These are phyloP conservation scores for Temnothorax rugatulus DNA, from an alignment of 2,888 invertebrate species.

Conservation along the genomic window DNA sequence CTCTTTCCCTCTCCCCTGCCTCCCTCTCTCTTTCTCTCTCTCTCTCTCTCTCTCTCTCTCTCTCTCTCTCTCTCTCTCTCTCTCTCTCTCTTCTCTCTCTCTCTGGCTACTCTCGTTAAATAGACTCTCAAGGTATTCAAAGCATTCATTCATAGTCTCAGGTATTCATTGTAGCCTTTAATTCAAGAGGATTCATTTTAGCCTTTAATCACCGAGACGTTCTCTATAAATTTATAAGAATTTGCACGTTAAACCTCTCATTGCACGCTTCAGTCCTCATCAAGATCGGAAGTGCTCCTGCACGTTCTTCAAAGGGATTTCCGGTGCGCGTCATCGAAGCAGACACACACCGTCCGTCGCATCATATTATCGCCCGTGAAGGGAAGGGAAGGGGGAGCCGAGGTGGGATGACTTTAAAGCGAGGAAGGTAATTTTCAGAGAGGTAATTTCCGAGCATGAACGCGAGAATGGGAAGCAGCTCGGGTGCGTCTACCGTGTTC, in stretches of 20 bases:
- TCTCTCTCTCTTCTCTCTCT: no score
- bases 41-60: neutral
- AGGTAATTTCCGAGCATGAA: slow-evolving; percentile 71
- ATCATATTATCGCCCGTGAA: slow-evolving; percentile 46
- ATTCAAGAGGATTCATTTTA: neutral
- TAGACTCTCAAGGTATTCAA: neutral
- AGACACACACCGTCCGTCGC: slow-evolving; percentile 38
- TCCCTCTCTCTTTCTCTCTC: no score
- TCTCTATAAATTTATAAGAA: slow-evolving; percentile 49
- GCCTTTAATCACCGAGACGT: slow-evolving; percentile 31
- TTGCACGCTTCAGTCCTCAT: slow-evolving; percentile 53
- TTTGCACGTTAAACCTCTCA: slow-evolving; percentile 50
- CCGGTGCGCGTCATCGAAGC: slow-evolving; percentile 55
- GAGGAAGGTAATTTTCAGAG: slow-evolving; percentile 48
- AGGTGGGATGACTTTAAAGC: slow-evolving; percentile 46
- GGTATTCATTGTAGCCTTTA: neutral
- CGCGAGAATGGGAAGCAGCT: slow-evolving; percentile 71
- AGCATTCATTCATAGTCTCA: neutral
- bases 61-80: neutral
- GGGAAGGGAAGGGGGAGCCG: neutral
- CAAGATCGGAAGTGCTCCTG: slow-evolving; percentile 53
- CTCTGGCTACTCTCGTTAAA: no score
- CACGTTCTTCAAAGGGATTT: slow-evolving; percentile 45
- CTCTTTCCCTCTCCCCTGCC: neutral
- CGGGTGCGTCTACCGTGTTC: slow-evolving; percentile 77